Evolutionary conservation across 2,888 invertebrate genomes (phyloP).

Genomic region (Sicus ferrugineus): DNA sequence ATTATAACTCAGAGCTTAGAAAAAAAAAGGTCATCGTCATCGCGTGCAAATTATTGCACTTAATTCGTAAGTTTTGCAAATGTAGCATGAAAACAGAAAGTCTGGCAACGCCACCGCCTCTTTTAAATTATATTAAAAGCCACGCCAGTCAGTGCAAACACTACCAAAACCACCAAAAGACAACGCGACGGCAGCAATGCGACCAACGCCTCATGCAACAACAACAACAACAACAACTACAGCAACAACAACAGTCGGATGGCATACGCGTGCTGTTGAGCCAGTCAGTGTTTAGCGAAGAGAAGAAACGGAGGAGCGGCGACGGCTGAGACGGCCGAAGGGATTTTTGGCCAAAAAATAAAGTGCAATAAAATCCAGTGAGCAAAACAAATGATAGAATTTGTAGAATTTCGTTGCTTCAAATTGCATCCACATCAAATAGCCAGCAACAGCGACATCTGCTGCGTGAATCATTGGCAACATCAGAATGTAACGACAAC

Average conservation of each 20-base stretch:
- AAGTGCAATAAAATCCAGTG: no score
- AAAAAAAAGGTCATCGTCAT: constrained; percentile 20
- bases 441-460: background rate
- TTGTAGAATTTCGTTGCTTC: background rate
- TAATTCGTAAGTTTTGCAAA: constrained; percentile 20
- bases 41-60: constrained; percentile 15
- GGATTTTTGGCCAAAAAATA: background rate
- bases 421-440: background rate
- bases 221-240: background rate
- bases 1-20: background rate
- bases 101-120: background rate
- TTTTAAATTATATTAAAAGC: constrained; percentile 21
- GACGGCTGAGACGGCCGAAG: no score
- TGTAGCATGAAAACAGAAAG: background rate
- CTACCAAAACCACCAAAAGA: background rate
- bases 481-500: background rate
- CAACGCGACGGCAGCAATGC: background rate
- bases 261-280: no score
- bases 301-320: background rate
- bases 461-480: constrained; percentile 17
- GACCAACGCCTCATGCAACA: no score
- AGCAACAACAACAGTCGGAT: background rate
- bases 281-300: no score
- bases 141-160: constrained; percentile 1
- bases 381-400: background rate